Evolutionary conservation across 2,113 vertebrate genomes (phyloP).

Genomic region (Hemiscyllium ocellatum): DNA sequence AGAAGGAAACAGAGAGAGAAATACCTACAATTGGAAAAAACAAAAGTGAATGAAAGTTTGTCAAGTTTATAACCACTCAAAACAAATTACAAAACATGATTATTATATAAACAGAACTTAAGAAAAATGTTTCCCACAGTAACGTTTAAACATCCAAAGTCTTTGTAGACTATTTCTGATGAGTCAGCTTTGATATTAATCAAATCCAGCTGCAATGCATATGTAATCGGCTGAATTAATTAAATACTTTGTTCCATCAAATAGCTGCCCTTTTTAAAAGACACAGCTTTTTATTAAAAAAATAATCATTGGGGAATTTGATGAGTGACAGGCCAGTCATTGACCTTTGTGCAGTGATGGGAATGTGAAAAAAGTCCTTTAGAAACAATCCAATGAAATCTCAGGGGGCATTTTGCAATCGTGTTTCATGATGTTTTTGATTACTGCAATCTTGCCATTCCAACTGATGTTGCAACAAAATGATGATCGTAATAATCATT

Average conservation of each 20-base stretch:
- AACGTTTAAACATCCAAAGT: conserved; percentile 5
- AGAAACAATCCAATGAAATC: background rate
- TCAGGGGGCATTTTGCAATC: conserved; percentile 5
- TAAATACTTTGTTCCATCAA: conserved; percentile 28
- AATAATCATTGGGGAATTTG: conserved; percentile 33
- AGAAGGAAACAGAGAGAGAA: background rate
- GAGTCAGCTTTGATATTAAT: conserved; percentile 29
- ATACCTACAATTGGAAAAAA: background rate
- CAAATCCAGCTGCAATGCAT: conserved; percentile 7
- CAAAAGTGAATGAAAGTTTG: background rate
- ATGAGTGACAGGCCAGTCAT: conserved; percentile 14
- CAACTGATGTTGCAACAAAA: conserved; percentile 15
- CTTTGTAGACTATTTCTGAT: conserved; percentile 27
- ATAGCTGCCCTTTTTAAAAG: conserved; percentile 10
- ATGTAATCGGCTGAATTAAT: conserved; percentile 23
- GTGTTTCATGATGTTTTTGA: conserved; percentile 23
- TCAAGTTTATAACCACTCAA: background rate
- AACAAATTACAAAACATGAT: background rate
- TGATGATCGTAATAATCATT: conserved; percentile 3
- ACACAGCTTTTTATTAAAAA: conserved; percentile 30
- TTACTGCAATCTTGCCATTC: background rate
- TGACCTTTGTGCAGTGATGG: conserved; percentile 26
- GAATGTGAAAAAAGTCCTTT: background rate
- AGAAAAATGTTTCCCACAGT: conserved; percentile 19
- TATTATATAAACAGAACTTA: background rate